Evolutionary conservation across 2,888 invertebrate species (phyloP).

Genomic region (Lycocerus yunnanus): DNA sequence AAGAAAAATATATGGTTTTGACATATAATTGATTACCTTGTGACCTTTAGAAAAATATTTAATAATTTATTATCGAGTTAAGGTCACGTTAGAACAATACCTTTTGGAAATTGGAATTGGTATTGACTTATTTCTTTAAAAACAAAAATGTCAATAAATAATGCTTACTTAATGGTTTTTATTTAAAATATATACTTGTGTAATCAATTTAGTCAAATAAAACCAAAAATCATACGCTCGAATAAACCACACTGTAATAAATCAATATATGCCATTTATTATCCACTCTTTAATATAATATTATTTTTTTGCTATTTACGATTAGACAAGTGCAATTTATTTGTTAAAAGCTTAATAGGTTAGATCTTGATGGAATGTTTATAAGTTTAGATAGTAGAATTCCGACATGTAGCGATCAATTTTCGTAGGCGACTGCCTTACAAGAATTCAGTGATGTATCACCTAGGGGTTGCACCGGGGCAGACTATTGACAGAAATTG

Average conservation of each 20-base stretch:
- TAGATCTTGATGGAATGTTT: conserved; percentile 31
- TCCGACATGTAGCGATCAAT: conserved; percentile 51
- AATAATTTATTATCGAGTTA: not conserved
- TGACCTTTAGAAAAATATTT: not conserved
- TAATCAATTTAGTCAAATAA: not conserved
- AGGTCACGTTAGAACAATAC: not conserved
- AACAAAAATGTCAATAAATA: not conserved
- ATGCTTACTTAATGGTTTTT: not conserved
- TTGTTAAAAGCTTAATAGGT: conserved; percentile 17
- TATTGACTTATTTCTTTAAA: not conserved
- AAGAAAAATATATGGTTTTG: not conserved
- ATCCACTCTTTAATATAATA: not conserved
- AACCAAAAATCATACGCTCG: not conserved
- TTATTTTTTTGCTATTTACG: not conserved
- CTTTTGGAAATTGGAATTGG: not conserved
- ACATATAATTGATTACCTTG: not conserved
- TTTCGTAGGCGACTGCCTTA: conserved; percentile 46
- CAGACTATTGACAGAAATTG: conserved; percentile 53
- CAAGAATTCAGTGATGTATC: conserved; percentile 52
- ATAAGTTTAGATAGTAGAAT: conserved; percentile 46
- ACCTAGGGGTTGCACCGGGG: conserved; percentile 46
- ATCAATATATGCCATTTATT: not conserved
- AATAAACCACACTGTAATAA: not conserved
- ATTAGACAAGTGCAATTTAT: conserved; percentile 2
- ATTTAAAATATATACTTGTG: not conserved